Conservation (phyloP, 2,797 vertebrate species). For the Gallirallus australis region DNA sequence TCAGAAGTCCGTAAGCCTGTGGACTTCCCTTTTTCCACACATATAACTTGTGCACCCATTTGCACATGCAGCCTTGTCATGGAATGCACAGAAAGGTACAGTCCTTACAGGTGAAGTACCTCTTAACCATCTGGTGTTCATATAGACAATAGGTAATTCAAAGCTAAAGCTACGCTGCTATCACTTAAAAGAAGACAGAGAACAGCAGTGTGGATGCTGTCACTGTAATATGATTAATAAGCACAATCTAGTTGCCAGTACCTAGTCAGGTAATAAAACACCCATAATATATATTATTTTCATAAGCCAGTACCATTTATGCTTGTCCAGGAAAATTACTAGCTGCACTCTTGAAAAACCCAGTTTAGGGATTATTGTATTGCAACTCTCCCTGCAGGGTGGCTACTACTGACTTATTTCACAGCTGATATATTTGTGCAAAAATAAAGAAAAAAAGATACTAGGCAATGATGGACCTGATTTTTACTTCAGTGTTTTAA, state of each 20-base stretch:
- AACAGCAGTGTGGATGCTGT: neutral
- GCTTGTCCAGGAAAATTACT: neutral
- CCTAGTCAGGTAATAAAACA: neutral
- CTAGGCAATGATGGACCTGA: neutral
- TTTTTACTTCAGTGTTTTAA: neutral
- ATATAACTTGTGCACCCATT: neutral
- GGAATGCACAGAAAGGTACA: neutral
- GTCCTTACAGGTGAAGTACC: neutral
- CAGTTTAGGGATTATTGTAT: neutral
- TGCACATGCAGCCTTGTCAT: neutral
- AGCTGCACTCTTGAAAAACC: neutral
- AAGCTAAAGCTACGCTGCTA: neutral
- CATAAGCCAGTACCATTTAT: neutral
- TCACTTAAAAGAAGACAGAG: neutral
- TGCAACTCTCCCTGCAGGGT: neutral
- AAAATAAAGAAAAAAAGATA: neutral
- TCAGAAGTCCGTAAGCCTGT: neutral
- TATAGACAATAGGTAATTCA: neutral
- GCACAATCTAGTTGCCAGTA: neutral
- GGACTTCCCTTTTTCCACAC: neutral
- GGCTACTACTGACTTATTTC: neutral
- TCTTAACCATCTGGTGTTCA: neutral
- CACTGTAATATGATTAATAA: neutral
- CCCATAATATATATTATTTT: neutral
- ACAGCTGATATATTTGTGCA: neutral